Evolutionary conservation across 2,888 invertebrate genomes (phyloP).

Genomic region (Parasteatoda lunata): DNA sequence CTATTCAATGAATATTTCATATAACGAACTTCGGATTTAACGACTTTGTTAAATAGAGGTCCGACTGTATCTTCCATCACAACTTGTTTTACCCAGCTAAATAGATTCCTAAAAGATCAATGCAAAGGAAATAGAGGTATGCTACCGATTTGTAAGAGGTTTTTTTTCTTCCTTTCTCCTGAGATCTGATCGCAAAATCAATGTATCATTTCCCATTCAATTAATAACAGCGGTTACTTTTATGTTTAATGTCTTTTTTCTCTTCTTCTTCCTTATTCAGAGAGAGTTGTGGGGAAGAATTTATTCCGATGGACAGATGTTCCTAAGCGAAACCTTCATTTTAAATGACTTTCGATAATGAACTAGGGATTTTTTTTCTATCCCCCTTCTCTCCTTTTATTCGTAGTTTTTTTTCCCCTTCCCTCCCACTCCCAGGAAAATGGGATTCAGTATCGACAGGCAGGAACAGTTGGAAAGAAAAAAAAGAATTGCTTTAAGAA

Average conservation of each 20-base stretch:
- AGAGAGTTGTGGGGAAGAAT: constrained; percentile 15
- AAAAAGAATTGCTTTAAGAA: too few relatives aligned
- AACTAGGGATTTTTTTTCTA: constrained; percentile 31
- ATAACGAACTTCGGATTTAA: too few relatives aligned
- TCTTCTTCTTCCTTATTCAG: background rate
- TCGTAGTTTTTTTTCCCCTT: background rate
- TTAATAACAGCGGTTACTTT: constrained; percentile 46
- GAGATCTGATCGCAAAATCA: constrained; percentile 50
- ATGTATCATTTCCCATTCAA: constrained; percentile 64
- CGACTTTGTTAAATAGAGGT: too few relatives aligned
- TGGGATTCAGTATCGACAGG: too few relatives aligned
- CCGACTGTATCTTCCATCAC: too few relatives aligned
- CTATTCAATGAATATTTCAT: too few relatives aligned
- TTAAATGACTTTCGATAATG: constrained; percentile 67
- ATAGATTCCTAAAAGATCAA: too few relatives aligned
- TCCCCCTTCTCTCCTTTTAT: background rate
- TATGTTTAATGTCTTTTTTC: constrained; percentile 38
- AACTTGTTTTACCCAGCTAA: too few relatives aligned
- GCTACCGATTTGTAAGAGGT: too few relatives aligned
- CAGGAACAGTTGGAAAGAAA: too few relatives aligned
- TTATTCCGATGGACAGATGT: constrained; percentile 56
- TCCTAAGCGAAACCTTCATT: constrained; percentile 58
- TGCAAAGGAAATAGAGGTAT: too few relatives aligned
- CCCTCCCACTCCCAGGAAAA: background rate
- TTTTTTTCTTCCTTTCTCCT: too few relatives aligned